Evolutionary conservation across 2,113 vertebrate species (phyloP), one percentile per base, ranked within the genome.

Genomic region (Percina caprodes): DNA sequence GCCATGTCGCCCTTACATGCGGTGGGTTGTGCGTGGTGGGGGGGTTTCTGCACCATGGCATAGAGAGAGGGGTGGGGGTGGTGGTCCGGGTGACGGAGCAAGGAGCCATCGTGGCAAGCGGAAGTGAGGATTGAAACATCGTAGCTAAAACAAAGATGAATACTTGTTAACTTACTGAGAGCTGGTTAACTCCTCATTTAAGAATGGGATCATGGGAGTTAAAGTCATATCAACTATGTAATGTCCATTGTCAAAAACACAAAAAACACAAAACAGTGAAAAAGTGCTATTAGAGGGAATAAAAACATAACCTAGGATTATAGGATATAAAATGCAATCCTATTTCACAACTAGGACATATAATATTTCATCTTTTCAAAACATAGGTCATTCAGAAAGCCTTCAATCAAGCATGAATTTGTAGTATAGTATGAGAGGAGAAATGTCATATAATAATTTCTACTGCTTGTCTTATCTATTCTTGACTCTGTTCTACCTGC

Each of bases 121-220:
- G 97, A 98, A 59, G 96, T 96, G 83, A 99, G 96, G 88, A 99
- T 97, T 0, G 97, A 98, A 26, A 99, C 97, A 0, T 99, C 98
- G 1, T 98, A 99, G 85, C 97, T 94, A 5, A 13, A 61, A 80
- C 42, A 72, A 14, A 62, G 35, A 70, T 14, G 9, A 8, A 61
- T 2, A 30, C 7, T 33, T 49, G 26, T 73, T 48, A 69, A 3
- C 23, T 18, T 16, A 13, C n/a, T 12, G 12, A 56, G 6, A 73
- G 54, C 33, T 18, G 63, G 35, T 73, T 2, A 33, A 48, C 15
- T 26, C 24, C 21, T 30, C 30, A 26, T 21, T 12, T 52, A n/a
- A 18, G 13, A 23, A 52, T 21, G 9, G 45, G 39, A 35, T 51
- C 6, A 30, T 46, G 12, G n/a, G 49, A n/a, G 2, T 10, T 54